phyloP scores from a whole-genome alignment of 2,888 invertebrate species.

The Reticulitermes lucifugus region DNA sequence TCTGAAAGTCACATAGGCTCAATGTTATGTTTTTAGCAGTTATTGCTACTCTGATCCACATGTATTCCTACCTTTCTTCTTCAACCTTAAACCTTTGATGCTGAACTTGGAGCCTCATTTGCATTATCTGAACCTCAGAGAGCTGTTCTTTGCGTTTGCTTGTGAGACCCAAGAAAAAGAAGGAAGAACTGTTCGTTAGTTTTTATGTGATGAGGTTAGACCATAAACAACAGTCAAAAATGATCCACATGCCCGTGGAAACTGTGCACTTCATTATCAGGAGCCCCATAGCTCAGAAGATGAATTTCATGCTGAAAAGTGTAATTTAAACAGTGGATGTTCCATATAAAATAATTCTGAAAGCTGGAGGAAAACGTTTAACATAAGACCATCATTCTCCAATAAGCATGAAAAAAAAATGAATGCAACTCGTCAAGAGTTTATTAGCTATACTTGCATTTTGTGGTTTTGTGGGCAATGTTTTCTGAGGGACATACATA shows the following conservation, averaged over 20 bases:
- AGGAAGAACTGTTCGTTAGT: conserved; percentile 35
- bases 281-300: background rate
- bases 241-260: background rate
- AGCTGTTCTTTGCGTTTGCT: conserved; percentile 77
- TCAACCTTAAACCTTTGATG: conserved; percentile 83
- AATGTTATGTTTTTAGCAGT: conserved; percentile 10
- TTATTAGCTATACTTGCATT: too few relatives aligned
- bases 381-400: too few relatives aligned
- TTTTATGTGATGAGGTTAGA: background rate
- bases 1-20: background rate
- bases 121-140: conserved; percentile 83
- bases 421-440: too few relatives aligned
- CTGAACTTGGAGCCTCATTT: conserved; percentile 83
- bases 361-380: too few relatives aligned
- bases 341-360: too few relatives aligned
- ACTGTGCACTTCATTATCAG: background rate
- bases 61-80: conserved; percentile 78
- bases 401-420: too few relatives aligned
- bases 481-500: too few relatives aligned
- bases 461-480: too few relatives aligned
- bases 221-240: background rate
- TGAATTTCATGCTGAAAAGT: background rate
- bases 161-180: conserved; percentile 46
- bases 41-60: conserved; percentile 9
- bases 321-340: background rate